A percentile compares a stretch with the other conserved stretches of the same genome.
These are phyloP conservation scores for Apoda limacodes DNA, from an alignment of 2,888 invertebrate genomes.

Conservation along the genomic window DNA sequence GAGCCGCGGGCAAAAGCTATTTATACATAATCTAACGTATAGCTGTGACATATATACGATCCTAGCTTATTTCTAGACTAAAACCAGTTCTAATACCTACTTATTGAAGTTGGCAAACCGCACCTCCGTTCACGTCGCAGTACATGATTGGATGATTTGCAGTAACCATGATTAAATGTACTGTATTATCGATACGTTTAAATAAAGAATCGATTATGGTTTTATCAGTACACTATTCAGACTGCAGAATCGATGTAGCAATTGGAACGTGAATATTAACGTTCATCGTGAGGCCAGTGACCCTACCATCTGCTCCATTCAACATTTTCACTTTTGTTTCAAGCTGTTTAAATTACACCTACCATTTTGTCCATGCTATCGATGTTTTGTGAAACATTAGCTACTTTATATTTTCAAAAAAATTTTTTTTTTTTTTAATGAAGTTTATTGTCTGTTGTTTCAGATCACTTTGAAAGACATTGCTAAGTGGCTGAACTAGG, in stretches of 20 bases:
- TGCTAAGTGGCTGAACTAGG: constrained; percentile 54
- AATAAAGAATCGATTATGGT: constrained; percentile 21
- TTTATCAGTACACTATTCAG: constrained; percentile 28
- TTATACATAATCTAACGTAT: no score
- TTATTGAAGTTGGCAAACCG: constrained; percentile 27
- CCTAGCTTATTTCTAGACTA: no score
- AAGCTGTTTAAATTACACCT: no score
- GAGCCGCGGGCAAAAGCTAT: no score
- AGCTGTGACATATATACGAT: no score
- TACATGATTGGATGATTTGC: no score
- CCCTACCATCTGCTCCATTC: constrained; percentile 33
- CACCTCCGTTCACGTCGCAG: no score
- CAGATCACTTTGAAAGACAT: constrained; percentile 44
- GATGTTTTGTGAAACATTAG: no score
- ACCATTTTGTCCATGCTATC: no score
- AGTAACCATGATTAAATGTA: no score
- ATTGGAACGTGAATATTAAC: constrained; percentile 28
- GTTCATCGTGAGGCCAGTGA: constrained; percentile 35
- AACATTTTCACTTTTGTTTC: constrained; percentile 26
- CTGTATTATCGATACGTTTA: constrained; percentile 20
- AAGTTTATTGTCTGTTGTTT: constrained; percentile 28
- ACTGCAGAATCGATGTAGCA: constrained; percentile 34
- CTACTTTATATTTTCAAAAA: no score
- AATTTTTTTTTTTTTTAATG: no score
- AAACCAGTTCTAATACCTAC: constrained; percentile 41